Percentiles rank a stretch among this genome's conserved stretches.
Conservation (phyloP, 2,888 invertebrate genomes). For the Cataglyphis albicans region DNA sequence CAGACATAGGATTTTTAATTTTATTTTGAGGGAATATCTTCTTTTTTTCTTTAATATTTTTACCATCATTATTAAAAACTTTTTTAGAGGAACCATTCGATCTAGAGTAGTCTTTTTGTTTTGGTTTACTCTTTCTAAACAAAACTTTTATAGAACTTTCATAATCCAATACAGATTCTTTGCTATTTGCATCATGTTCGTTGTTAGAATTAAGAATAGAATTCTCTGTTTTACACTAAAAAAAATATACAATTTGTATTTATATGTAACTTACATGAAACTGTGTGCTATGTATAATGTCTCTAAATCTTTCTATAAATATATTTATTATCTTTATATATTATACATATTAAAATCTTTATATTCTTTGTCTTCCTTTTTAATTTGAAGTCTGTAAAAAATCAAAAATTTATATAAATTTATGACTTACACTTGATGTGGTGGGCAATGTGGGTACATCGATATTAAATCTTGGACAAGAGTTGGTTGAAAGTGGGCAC, state of each 20-base stretch:
- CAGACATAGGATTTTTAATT: background rate
- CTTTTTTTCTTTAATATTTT: background rate
- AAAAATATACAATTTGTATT: constrained; percentile 1
- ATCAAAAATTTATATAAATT: background rate
- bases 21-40: background rate
- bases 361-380: background rate
- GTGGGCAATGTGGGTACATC: background rate
- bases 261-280: background rate
- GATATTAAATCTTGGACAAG: constrained; percentile 7
- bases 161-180: background rate
- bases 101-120: background rate
- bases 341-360: background rate
- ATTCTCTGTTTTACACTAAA: constrained; percentile 20
- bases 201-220: background rate
- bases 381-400: background rate
- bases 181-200: constrained; percentile 1
- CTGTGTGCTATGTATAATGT: background rate
- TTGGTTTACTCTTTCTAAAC: background rate
- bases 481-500: background rate
- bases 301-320: background rate
- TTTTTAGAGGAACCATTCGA: background rate
- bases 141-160: background rate
- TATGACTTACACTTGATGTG: constrained; percentile 18
- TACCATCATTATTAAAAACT: background rate
- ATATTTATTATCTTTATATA: constrained; percentile 5